Evolutionary conservation across 92 coral and sea anemone species (phyloP).

Genomic region (Diadumene lineata): DNA sequence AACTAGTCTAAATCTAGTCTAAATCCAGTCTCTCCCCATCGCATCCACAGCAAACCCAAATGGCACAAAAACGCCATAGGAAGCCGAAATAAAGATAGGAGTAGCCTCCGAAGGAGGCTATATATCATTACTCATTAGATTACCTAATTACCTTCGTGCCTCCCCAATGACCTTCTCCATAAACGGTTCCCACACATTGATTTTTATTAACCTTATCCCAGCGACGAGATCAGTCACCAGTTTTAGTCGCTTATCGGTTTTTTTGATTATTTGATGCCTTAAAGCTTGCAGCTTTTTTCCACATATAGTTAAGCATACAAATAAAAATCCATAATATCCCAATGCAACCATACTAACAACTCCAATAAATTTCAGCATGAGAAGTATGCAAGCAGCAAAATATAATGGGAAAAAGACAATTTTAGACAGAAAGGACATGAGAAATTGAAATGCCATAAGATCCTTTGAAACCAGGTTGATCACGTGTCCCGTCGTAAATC

Average conservation of each 20-base stretch:
- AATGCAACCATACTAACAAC: conserved; percentile 14
- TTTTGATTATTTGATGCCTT: conserved; percentile 15
- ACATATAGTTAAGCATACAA: background rate
- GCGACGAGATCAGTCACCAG: conserved; percentile 34
- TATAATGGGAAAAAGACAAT: conserved; percentile 11
- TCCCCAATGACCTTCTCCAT: conserved; percentile 9
- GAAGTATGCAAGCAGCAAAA: background rate
- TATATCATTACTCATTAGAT: background rate
- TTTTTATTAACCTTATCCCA: conserved; percentile 29
- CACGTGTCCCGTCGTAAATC: conserved; percentile 37
- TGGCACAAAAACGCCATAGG: too few relatives aligned
- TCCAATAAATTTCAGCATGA: conserved; percentile 27
- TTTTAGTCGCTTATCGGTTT: conserved; percentile 36
- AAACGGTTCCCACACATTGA: conserved; percentile 32
- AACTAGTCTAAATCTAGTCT: too few relatives aligned
- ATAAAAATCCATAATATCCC: conserved; percentile 13
- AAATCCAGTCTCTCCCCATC: too few relatives aligned
- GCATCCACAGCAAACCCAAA: too few relatives aligned
- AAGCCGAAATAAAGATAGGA: too few relatives aligned
- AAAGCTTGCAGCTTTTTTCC: conserved; percentile 14
- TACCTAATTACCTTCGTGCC: conserved; percentile 33
- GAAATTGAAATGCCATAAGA: background rate
- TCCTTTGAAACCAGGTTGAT: conserved; percentile 47
- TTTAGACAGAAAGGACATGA: background rate
- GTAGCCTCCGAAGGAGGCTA: too few relatives aligned